These are phyloP conservation scores for Xestobium rufovillosum DNA, from an alignment of 2,888 invertebrate species.

Conservation along the genomic window DNA sequence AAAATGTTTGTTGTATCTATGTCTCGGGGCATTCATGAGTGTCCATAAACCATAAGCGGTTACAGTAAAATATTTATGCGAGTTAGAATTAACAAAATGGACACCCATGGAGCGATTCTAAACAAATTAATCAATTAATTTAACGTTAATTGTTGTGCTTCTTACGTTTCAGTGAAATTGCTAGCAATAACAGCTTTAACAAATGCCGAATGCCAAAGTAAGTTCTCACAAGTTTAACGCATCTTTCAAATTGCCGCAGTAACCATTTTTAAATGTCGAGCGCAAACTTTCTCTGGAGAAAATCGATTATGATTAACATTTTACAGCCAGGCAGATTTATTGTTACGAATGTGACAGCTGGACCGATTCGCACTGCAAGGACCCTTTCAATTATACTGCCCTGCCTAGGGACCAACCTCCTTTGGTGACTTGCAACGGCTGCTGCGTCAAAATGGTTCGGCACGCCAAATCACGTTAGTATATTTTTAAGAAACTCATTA, in stretches of 20 bases:
- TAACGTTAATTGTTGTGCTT: slow-evolving; percentile 27
- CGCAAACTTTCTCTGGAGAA: too few species aligned
- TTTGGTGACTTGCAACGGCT: slow-evolving; percentile 81
- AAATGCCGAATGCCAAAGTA: slow-evolving; percentile 56
- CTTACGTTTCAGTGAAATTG: slow-evolving; percentile 40
- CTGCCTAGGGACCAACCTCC: slow-evolving; percentile 83
- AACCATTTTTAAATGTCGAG: not conserved
- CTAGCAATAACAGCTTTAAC: slow-evolving; percentile 42
- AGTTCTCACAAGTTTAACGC: slow-evolving; percentile 35
- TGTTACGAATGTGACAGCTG: slow-evolving; percentile 94
- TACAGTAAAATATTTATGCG: too few species aligned
- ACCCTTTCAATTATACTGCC: slow-evolving; percentile 89
- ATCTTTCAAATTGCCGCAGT: not conserved
- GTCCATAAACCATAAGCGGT: too few species aligned
- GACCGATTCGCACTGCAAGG: slow-evolving; percentile 82
- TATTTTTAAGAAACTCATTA: too few species aligned
- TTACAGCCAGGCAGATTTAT: slow-evolving; percentile 76
- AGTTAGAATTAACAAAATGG: too few species aligned
- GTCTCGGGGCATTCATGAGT: too few species aligned
- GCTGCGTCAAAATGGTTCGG: slow-evolving; percentile 93
- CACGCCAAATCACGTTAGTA: slow-evolving; percentile 83
- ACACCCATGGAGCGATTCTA: too few species aligned
- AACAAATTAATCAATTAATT: too few species aligned
- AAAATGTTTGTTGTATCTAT: too few species aligned
- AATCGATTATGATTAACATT: slow-evolving; percentile 9